Evolutionary conservation across 2,888 invertebrate species (phyloP), one percentile per base, ranked within the genome.

Genomic region (Catocala sponsa): DNA sequence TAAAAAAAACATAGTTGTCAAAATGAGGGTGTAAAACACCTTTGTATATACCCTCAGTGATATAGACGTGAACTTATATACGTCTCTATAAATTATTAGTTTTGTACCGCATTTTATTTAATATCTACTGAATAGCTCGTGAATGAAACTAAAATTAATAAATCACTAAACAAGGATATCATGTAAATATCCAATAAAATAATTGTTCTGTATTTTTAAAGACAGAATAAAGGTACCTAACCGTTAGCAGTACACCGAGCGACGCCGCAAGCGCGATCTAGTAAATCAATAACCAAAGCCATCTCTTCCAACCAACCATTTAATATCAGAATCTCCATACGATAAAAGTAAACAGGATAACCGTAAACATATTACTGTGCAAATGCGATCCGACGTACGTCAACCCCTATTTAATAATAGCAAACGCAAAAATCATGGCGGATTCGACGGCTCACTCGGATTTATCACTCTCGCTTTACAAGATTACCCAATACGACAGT

Each of bases 401-500:
- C 86, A 84, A 79, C 75, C 74, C 74, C 74, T 84, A 85, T 86
- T 87, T 85, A 86, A 86, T 88, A 86, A 88, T 80, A 84, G 74
- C 76, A 86, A 88, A 84, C 81, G 82, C 85, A 88, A 90, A 90
- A 90, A 89, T 91, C 91, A 87, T 85, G 82, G 80, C 70, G 67
- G 73, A 84, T 84, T 85, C 84, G 82, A 83, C 84, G 86, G 80
- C 82, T 84, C 79, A 76, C 73, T 72, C 73, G 86, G 91, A 91
- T 91, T 91, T 92, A 92, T 92, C 91, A 89, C 88, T 83, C 86
- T 81, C 86, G 85, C 87, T 89, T 87, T 87, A 89, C 89, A 88
- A 92, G 94, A 93, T 92, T 92, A 94, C 89, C 81, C 81, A 83
- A 91, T 85, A 84, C 87, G 92, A 94, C 93, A 91, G 86, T 93